A percentile compares a stretch with the other conserved stretches of the same genome.
Conservation (phyloP, 2,888 invertebrate genomes). For the Cephalotes varians region DNA sequence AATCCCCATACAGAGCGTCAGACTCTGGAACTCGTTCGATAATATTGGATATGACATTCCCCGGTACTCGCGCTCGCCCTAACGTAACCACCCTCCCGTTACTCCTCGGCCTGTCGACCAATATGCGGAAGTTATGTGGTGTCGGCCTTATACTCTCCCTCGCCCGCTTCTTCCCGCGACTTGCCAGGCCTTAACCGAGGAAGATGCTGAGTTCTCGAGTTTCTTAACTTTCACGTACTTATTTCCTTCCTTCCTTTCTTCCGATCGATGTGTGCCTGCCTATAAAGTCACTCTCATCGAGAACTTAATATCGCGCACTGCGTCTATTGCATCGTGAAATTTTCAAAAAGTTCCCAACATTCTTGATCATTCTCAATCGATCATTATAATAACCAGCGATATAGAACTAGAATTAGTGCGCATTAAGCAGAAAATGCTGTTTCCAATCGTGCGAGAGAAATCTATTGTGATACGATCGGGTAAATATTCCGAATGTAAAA, state of each 20-base stretch:
- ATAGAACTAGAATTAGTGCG: not conserved
- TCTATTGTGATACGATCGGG: not conserved
- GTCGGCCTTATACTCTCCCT: conserved; percentile 65
- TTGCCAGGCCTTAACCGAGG: conserved; percentile 39
- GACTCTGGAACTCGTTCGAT: conserved; percentile 72
- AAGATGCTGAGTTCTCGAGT: conserved; percentile 78
- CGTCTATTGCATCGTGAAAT: conserved; percentile 28
- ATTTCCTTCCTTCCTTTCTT: conserved; percentile 59
- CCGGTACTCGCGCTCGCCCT: conserved; percentile 44
- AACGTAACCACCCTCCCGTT: conserved; percentile 62
- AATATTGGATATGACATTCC: conserved; percentile 76
- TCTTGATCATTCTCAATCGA: not conserved
- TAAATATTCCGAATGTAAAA: not conserved
- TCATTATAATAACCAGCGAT: not conserved
- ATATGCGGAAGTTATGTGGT: conserved; percentile 79
- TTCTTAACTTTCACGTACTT: conserved; percentile 76
- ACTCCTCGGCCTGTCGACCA: conserved; percentile 65
- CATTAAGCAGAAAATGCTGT: not conserved
- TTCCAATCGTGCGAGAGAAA: not conserved
- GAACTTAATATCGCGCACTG: conserved; percentile 74
- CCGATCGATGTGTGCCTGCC: conserved; percentile 56
- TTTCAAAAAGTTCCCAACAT: conserved; percentile 23
- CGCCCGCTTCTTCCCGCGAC: conserved; percentile 23
- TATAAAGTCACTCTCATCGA: conserved; percentile 70
- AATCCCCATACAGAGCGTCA: conserved; percentile 61